phyloP scores from a whole-genome alignment of 2,113 vertebrate species.

The Climacteris rufus region DNA sequence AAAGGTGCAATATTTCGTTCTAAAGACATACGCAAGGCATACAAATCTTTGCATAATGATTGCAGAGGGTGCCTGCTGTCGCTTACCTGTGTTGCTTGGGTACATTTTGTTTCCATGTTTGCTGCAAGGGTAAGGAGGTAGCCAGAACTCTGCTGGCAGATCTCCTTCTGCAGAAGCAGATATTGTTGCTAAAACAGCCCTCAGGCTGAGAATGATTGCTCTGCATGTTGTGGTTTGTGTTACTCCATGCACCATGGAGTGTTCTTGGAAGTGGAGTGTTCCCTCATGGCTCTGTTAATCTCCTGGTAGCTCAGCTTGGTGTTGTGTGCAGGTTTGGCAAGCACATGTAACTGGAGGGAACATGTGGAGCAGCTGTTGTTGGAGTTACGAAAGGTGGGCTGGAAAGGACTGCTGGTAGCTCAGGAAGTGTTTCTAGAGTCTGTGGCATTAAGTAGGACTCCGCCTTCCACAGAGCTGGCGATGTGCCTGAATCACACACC shows the following conservation, averaged over 20 bases:
- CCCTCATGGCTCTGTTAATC: not conserved
- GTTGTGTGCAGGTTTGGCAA: not conserved
- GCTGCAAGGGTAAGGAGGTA: not conserved
- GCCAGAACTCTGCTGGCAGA: not conserved
- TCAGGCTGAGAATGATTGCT: not conserved
- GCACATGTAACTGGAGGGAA: not conserved
- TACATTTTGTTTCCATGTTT: not conserved
- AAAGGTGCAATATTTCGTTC: not conserved
- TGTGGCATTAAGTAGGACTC: not conserved
- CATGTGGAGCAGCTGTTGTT: not conserved
- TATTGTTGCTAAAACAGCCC: not conserved
- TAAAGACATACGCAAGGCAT: not conserved
- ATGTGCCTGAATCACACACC: not conserved
- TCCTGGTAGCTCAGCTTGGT: not conserved
- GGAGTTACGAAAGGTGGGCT: not conserved
- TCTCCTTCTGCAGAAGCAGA: not conserved
- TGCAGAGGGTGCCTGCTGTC: not conserved
- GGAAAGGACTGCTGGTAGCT: not conserved
- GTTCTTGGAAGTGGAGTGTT: not conserved
- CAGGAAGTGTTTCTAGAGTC: not conserved
- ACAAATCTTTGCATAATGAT: not conserved
- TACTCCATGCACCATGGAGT: not conserved
- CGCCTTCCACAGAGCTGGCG: not conserved
- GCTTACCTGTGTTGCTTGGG: not conserved
- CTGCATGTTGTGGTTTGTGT: not conserved